Evolutionary conservation across 2,113 vertebrate species (phyloP).

Genomic region (Nibea albiflora): DNA sequence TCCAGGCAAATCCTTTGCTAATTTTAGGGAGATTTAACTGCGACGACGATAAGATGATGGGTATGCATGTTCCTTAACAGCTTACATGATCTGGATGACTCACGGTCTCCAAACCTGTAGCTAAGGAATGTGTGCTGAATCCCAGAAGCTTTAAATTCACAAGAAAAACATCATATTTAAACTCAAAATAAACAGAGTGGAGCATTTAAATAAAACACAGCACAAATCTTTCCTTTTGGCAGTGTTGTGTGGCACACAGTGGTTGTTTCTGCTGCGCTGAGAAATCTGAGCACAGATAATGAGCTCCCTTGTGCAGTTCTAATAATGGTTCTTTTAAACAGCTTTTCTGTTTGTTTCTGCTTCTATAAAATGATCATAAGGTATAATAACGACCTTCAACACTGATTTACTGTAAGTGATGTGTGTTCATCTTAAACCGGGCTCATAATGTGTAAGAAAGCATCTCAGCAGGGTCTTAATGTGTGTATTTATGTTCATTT

Average conservation of each 20-base stretch:
- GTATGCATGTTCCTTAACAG: neutral
- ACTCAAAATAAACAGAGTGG: constrained; percentile 8
- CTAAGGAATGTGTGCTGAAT: neutral
- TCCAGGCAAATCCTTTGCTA: neutral
- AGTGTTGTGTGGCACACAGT: neutral
- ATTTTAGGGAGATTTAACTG: neutral
- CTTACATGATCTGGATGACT: neutral
- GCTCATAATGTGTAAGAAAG: no score
- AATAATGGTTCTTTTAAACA: constrained; percentile 4
- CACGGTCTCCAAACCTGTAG: neutral
- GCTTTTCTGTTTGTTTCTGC: constrained; percentile 4
- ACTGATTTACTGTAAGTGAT: neutral
- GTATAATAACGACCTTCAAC: neutral
- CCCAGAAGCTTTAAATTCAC: neutral
- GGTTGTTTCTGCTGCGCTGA: neutral
- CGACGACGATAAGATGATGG: neutral
- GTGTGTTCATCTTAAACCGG: neutral
- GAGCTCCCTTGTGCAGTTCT: constrained; percentile 16
- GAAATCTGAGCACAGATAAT: constrained; percentile 18
- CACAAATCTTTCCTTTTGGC: neutral
- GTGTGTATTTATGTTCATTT: neutral
- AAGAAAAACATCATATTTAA: neutral
- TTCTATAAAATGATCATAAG: neutral
- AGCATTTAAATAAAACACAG: neutral
- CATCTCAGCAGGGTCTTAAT: neutral